These are phyloP conservation scores for Trichacis sp. DNA, from an alignment of 2,888 invertebrate species.

Conservation along the genomic window DNA sequence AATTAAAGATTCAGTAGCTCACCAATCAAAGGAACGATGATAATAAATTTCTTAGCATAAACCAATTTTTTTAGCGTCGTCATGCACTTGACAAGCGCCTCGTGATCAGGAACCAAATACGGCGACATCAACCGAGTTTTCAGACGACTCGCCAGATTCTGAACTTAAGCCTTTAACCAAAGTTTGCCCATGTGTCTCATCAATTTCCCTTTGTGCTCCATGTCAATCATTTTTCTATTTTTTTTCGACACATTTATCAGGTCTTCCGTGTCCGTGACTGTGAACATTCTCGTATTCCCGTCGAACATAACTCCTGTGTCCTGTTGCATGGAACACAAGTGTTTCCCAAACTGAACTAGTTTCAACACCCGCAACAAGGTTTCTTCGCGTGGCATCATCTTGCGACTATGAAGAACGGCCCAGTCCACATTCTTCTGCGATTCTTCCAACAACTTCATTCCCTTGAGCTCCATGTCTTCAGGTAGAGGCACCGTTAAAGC, in stretches of 20 bases:
- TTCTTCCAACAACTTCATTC: slow-evolving; percentile 77
- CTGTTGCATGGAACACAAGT: slow-evolving; percentile 73
- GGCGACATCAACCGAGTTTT: slow-evolving; percentile 78
- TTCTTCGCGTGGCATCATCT: slow-evolving; percentile 76
- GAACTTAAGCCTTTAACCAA: slow-evolving; percentile 90
- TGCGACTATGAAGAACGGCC: slow-evolving; percentile 73
- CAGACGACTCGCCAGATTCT: slow-evolving; percentile 83
- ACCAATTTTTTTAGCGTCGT: slow-evolving; percentile 85
- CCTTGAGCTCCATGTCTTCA: slow-evolving; percentile 82
- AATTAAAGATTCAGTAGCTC: too few relatives aligned
- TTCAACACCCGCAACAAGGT: slow-evolving; percentile 81
- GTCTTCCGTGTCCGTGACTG: slow-evolving; percentile 36
- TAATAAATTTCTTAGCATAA: slow-evolving; percentile 85
- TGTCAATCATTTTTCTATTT: slow-evolving; percentile 36
- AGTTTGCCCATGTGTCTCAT: slow-evolving; percentile 90
- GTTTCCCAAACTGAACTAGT: slow-evolving; percentile 84
- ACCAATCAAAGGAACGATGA: slow-evolving; percentile 91
- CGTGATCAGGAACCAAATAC: slow-evolving; percentile 89
- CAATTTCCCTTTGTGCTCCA: slow-evolving; percentile 71
- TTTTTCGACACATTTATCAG: slow-evolving; percentile 7
- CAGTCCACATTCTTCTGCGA: slow-evolving; percentile 80
- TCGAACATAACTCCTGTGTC: slow-evolving; percentile 79
- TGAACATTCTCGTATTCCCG: slow-evolving; percentile 65
- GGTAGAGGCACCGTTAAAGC: slow-evolving; percentile 77
- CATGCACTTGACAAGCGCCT: slow-evolving; percentile 82